Base-by-base conservation (phyloP, 2,113 vertebrate genomes). In the Grantiella picta region DNA sequence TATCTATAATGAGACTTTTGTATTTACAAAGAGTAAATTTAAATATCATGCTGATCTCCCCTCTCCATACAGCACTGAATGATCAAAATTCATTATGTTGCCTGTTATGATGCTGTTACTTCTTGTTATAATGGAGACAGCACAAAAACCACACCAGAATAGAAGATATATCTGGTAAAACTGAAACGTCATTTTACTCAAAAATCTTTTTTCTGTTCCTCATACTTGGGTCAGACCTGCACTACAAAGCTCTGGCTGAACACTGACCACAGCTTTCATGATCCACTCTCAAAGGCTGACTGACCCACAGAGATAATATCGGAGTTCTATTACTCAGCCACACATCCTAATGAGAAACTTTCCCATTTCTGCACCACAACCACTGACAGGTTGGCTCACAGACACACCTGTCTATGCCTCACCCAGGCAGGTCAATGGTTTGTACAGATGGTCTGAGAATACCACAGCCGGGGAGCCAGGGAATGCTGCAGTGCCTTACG, bases 331-430 rank as follows among this genome's bases (percentile, higher is more conserved):
- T 95, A 73, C 54, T 93, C 84, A 94, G 91, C 69, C 61, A 72
- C 63, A 82, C 20, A 19, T 90, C 79, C 82, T 91, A 89, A 93
- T 65, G 56, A 91, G 73, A 95, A 95, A 95, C 78, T 87, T 93
- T 93, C 92, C 71, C 94, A 70, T 42, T 94, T 60, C 66, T 47
- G 63, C 61, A 53, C 42, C 53, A 4, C 93, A 96, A 45, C 70
- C 49, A 71, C 82, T 35, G 84, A 15, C 49, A 60, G 86, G 44
- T 7, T 86, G 80, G 91, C 92, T 85, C 82, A 86, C 28, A 65
- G 86, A 78, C 93, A 95, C 91, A 95, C 86, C 96, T 96, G 71
- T 21, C 75, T 29, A 8, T 82, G 91, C 91, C 81, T 95, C 95
- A 95, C 27, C 68, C 71, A 35, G 56, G 82, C 78, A 94, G 87